These are phyloP conservation scores for Pangasianodon hypophthalmus DNA, from an alignment of 2,113 vertebrate species.

Conservation along the genomic window DNA sequence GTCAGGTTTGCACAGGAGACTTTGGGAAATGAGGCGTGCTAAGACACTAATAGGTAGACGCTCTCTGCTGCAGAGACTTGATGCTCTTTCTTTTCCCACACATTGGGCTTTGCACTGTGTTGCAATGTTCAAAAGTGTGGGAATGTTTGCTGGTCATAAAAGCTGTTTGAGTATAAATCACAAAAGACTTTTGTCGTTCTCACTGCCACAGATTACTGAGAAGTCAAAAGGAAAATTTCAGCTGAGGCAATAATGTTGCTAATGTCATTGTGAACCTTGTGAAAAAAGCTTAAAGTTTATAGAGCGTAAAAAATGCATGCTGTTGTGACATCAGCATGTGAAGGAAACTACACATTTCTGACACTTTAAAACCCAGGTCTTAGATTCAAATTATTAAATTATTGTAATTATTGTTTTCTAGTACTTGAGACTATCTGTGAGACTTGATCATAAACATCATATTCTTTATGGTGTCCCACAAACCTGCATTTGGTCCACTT, in stretches of 20 bases:
- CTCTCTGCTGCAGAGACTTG: conserved; percentile 5
- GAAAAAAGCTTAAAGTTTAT: background rate
- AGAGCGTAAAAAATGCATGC: background rate
- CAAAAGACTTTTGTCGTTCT: background rate
- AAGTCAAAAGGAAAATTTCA: background rate
- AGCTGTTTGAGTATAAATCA: background rate
- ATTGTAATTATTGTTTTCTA: background rate
- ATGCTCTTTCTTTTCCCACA: conserved; percentile 16
- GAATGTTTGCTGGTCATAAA: background rate
- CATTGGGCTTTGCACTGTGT: background rate
- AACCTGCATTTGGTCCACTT: background rate
- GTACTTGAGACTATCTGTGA: background rate
- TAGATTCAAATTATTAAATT: background rate
- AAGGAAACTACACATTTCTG: background rate
- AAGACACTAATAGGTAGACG: conserved; percentile 50
- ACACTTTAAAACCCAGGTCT: background rate
- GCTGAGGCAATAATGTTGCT: background rate
- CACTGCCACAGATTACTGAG: background rate
- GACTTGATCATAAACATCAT: background rate
- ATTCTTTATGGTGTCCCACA: background rate
- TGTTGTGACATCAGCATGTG: background rate
- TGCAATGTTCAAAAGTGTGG: background rate
- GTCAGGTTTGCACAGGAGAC: conserved; percentile 50
- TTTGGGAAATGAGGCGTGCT: conserved; percentile 49
- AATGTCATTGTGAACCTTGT: background rate